Evolutionary conservation across 2,888 invertebrate genomes (phyloP).

Genomic region (Argynnis bischoffii): DNA sequence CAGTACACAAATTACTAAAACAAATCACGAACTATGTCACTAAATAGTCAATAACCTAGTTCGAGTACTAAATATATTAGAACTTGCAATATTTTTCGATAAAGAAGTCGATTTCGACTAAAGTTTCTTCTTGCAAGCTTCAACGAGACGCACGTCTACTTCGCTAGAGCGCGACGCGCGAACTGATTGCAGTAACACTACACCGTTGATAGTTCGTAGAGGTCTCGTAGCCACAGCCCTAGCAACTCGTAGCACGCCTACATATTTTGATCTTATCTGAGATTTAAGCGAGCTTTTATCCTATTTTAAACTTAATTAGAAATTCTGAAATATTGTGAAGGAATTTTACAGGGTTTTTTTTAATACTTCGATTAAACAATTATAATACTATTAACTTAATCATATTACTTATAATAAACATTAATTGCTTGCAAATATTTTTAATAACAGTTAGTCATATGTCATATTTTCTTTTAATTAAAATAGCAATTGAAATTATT

Average conservation of each 20-base stretch:
- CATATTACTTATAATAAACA: too few relatives aligned
- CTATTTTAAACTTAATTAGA: too few relatives aligned
- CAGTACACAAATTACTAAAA: not conserved
- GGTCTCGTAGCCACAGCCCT: constrained; percentile 18
- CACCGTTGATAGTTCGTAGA: constrained; percentile 15
- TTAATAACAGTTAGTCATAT: too few relatives aligned
- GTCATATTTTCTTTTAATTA: too few relatives aligned
- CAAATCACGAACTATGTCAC: constrained; percentile 6
- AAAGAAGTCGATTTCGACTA: constrained; percentile 9
- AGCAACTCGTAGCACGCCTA: constrained; percentile 15
- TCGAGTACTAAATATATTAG: not conserved
- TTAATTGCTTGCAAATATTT: too few relatives aligned
- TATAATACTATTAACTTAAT: too few relatives aligned
- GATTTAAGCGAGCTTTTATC: too few relatives aligned
- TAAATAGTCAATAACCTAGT: not conserved
- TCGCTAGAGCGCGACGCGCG: constrained; percentile 39
- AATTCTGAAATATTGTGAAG: too few relatives aligned
- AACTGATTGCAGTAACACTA: constrained; percentile 32
- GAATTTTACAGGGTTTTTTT: too few relatives aligned
- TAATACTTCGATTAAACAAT: too few relatives aligned
- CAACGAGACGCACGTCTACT: constrained; percentile 25
- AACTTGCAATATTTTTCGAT: not conserved
- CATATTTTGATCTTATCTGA: too few relatives aligned
- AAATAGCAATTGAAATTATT: too few relatives aligned
- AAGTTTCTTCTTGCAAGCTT: constrained; percentile 11